phyloP scores from a whole-genome alignment of 2,113 vertebrate species.

The Melanerpes formicivorus region DNA sequence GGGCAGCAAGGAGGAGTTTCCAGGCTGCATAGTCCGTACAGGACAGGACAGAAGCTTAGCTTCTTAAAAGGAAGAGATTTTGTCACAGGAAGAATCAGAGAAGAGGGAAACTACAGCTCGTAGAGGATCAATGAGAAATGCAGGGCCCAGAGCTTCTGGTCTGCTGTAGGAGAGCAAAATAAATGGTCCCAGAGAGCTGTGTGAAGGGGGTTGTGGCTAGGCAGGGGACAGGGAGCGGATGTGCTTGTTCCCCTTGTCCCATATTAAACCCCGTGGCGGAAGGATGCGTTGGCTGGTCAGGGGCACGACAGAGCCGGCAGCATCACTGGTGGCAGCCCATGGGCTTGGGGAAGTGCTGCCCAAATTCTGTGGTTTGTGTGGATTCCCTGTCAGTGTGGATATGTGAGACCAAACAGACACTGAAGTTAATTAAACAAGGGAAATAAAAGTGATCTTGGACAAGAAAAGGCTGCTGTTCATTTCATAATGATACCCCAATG shows the following conservation, averaged over 20 bases:
- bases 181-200: neutral
- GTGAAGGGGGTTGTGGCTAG: neutral
- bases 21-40: slow-evolving; percentile 4
- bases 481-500: neutral
- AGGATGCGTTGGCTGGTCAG: neutral
- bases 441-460: slow-evolving; percentile 80
- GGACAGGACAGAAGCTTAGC: neutral
- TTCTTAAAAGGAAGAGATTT: slow-evolving; percentile 27
- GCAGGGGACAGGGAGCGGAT: neutral
- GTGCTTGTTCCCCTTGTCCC: neutral
- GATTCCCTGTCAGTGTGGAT: slow-evolving; percentile 57
- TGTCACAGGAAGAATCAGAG: neutral
- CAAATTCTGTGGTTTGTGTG: slow-evolving; percentile 25
- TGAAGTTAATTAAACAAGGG: slow-evolving; percentile 70
- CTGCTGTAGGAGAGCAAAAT: neutral
- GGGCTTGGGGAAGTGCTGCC: neutral
- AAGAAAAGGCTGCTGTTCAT: slow-evolving; percentile 69
- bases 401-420: slow-evolving; percentile 65
- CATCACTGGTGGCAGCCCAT: neutral
- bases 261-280: neutral
- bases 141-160: neutral
- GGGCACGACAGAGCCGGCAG: neutral
- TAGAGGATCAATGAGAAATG: neutral
- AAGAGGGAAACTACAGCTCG: neutral
- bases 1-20: slow-evolving; percentile 1